Percentiles rank a stretch among this genome's conserved stretches.
These are phyloP conservation scores for Tachypleus tridentatus DNA, from an alignment of 1,140 invertebrate genomes.

Conservation along the genomic window DNA sequence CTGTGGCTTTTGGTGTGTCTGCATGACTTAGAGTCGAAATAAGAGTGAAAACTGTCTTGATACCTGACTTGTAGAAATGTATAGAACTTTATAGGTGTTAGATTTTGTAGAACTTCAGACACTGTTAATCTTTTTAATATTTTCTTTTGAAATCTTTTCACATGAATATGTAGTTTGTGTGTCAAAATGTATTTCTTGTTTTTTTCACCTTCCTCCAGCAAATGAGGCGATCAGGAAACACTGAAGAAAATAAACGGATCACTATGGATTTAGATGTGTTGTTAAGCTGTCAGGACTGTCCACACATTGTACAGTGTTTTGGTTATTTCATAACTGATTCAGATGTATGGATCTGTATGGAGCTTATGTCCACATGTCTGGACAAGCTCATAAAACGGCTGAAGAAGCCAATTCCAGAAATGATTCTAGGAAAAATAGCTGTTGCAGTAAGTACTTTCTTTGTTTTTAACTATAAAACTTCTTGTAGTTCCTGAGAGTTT, in stretches of 20 bases:
- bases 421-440: constrained; percentile 90
- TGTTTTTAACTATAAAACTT: constrained; percentile 7
- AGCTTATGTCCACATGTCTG: constrained; percentile 95
- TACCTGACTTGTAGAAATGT: not conserved
- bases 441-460: constrained; percentile 60
- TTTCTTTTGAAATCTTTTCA: not conserved
- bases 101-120: constrained; percentile 11
- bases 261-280: constrained; percentile 98
- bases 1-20: too few species aligned
- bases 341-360: constrained; percentile 97
- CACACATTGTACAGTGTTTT: constrained; percentile 91
- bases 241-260: constrained; percentile 93
- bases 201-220: constrained; percentile 52
- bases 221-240: constrained; percentile 91
- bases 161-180: not conserved
- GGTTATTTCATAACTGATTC: constrained; percentile 89
- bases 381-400: constrained; percentile 90
- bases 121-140: constrained; percentile 15
- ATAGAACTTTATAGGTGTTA: constrained; percentile 18
- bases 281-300: constrained; percentile 89
- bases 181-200: not conserved
- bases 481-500: not conserved
- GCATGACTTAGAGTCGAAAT: too few species aligned
- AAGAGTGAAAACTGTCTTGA: too few species aligned
- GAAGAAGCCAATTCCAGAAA: constrained; percentile 77